These are phyloP conservation scores for Fragum fragum DNA, from an alignment of 2,888 invertebrate species.

Conservation along the genomic window DNA sequence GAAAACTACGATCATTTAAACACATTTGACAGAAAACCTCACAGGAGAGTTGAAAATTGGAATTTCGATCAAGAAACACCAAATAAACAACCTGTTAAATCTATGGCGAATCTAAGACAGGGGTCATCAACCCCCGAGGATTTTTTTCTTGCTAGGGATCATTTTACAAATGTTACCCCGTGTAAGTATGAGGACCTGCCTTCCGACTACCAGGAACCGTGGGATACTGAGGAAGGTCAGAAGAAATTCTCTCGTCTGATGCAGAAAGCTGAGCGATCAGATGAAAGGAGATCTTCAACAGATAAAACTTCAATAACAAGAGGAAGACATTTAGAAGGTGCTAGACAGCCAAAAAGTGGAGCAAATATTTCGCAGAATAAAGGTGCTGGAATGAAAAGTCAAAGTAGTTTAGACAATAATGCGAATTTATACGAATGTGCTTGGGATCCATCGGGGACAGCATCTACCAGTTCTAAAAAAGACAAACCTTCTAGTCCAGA, in stretches of 20 bases:
- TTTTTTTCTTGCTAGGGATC: slow-evolving; percentile 2
- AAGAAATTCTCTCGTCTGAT: slow-evolving; percentile 68
- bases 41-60: neutral
- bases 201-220: slow-evolving; percentile 76
- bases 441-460: slow-evolving; percentile 1
- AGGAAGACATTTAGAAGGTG: neutral
- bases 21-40: slow-evolving; percentile 6
- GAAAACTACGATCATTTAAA: slow-evolving; percentile 41
- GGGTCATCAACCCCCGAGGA: slow-evolving; percentile 22
- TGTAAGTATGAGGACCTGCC: slow-evolving; percentile 38
- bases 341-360: neutral
- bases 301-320: slow-evolving; percentile 25
- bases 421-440: slow-evolving; percentile 18
- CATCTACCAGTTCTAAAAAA: neutral
- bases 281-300: slow-evolving; percentile 48
- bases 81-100: neutral
- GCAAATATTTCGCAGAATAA: neutral
- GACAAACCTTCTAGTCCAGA: neutral
- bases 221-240: slow-evolving; percentile 75
- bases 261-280: slow-evolving; percentile 63
- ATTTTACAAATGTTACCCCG: neutral
- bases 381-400: neutral
- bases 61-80: neutral
- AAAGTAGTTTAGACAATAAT: slow-evolving; percentile 7
- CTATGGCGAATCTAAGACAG: neutral